These are phyloP conservation scores for Vanessa cardui DNA, from an alignment of 2,888 invertebrate species.

Conservation along the genomic window DNA sequence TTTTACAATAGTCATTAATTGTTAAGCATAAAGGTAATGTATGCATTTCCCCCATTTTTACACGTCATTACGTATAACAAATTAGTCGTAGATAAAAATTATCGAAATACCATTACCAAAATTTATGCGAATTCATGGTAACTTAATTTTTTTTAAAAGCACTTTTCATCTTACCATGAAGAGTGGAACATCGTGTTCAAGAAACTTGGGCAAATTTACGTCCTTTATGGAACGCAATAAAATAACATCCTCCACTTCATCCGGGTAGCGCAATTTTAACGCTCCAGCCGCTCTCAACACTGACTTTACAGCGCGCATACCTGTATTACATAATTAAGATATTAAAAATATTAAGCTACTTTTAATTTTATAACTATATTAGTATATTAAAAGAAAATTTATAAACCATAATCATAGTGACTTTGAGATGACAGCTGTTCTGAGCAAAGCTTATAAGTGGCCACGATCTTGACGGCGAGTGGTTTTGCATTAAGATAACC, in stretches of 20 bases:
- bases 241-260: conserved; percentile 93
- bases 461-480: conserved; percentile 96
- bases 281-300: conserved; percentile 96
- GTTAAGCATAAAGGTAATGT: neutral
- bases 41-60: no score
- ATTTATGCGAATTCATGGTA: no score
- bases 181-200: conserved; percentile 93
- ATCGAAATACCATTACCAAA: no score
- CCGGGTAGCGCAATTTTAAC: conserved; percentile 93
- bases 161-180: conserved; percentile 84
- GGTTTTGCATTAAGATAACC: conserved; percentile 95
- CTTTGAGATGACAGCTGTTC: conserved; percentile 96
- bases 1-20: neutral
- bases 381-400: neutral
- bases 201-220: conserved; percentile 96
- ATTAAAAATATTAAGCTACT: no score
- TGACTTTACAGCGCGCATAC: conserved; percentile 97
- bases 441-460: conserved; percentile 95
- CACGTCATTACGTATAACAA: neutral
- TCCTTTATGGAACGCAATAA: conserved; percentile 95
- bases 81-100: no score
- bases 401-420: conserved; percentile 95
- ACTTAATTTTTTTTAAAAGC: neutral
- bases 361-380: no score
- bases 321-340: conserved; percentile 58